A percentile compares a stretch with the other conserved stretches of the same genome.
Evolutionary conservation across 2,888 invertebrate genomes (phyloP).

Genomic region (Papilio protenor): DNA sequence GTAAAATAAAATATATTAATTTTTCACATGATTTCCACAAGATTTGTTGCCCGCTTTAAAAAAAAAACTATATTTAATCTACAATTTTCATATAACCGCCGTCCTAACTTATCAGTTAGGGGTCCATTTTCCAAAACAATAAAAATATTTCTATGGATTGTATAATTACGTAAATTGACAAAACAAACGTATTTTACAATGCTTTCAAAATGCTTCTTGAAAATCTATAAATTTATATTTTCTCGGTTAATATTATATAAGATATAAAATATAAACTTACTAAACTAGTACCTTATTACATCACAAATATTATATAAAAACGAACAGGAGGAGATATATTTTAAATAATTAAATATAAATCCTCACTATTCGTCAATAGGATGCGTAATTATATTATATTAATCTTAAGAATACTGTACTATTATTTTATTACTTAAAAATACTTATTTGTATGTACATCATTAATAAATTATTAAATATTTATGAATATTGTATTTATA

Average conservation of each 20-base stretch:
- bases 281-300: slow-evolving; percentile 43
- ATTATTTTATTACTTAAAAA: background rate
- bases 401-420: background rate
- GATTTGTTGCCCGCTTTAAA: too few species aligned
- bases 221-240: too few species aligned
- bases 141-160: too few species aligned
- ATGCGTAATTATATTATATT: slow-evolving; percentile 3
- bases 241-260: background rate
- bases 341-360: slow-evolving; percentile 71
- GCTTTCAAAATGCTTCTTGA: too few species aligned
- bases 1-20: too few species aligned
- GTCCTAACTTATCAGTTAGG: too few species aligned
- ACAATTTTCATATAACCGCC: too few species aligned
- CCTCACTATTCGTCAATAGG: slow-evolving; percentile 75
- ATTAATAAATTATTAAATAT: background rate
- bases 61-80: too few species aligned
- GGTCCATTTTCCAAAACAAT: too few species aligned
- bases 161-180: too few species aligned
- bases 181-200: too few species aligned
- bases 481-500: background rate
- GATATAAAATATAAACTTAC: background rate
- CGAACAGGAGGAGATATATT: slow-evolving; percentile 81
- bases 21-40: too few species aligned
- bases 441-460: slow-evolving; percentile 27
- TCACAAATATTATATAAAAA: slow-evolving; percentile 54